Conservation (phyloP, 1,140 invertebrate species). For the Luehdorfia chinensis region DNA sequence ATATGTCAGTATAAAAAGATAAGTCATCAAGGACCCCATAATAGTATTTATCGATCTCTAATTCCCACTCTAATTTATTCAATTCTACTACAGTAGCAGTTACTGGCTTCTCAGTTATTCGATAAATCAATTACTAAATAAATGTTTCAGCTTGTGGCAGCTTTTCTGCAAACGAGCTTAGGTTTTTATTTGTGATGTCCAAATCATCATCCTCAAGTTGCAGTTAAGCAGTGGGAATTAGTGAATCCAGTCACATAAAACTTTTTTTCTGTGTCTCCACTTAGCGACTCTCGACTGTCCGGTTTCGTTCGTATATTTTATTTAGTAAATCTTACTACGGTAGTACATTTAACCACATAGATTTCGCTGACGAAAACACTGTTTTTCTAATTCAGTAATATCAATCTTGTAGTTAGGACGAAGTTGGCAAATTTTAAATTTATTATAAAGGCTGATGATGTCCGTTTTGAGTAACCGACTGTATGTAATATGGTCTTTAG, state of each 20-base stretch:
- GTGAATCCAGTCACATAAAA: conserved; percentile 3
- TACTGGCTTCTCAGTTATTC: no score
- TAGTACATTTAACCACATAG: conserved; percentile 47
- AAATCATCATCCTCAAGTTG: no score
- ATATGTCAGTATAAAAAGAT: conserved; percentile 19
- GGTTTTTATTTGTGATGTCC: no score
- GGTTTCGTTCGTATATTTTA: conserved; percentile 24
- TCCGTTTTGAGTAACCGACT: conserved; percentile 45
- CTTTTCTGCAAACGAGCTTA: no score
- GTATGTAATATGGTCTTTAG: conserved; percentile 58
- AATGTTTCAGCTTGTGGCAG: no score
- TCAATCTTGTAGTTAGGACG: conserved; percentile 62
- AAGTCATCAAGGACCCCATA: conserved; percentile 17
- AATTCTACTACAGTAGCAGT: no score
- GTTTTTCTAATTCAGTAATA: conserved; percentile 59
- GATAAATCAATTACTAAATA: no score
- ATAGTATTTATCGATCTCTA: conserved; percentile 8
- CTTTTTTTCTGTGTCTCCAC: neutral
- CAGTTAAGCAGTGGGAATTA: conserved; percentile 10
- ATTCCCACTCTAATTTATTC: conserved; percentile 10
- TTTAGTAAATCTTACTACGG: conserved; percentile 26
- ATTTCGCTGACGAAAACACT: conserved; percentile 54
- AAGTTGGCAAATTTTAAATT: conserved; percentile 56
- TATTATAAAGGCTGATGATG: conserved; percentile 57
- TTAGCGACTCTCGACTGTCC: neutral